Percentiles rank a stretch among this genome's conserved stretches.
These are phyloP conservation scores for Diplogasteroides magnus DNA, from an alignment of 1,140 invertebrate species.

Conservation along the genomic window DNA sequence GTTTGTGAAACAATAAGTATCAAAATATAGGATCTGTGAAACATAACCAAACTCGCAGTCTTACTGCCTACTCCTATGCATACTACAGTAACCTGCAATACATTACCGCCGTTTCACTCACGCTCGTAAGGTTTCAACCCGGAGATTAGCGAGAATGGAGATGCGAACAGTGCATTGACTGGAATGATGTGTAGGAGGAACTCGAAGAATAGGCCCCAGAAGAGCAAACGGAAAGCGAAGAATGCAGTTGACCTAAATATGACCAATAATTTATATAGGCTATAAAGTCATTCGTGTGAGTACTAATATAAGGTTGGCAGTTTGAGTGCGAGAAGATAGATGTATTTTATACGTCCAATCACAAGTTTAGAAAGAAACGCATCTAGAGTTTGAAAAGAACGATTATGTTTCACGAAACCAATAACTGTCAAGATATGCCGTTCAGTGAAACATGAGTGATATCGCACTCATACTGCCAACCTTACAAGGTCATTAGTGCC, in stretches of 20 bases:
- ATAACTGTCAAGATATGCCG: too few relatives aligned
- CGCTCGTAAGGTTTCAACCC: constrained; percentile 42
- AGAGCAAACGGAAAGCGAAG: constrained; percentile 61
- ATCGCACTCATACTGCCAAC: too few relatives aligned
- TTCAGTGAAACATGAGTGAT: too few relatives aligned
- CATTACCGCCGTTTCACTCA: too few relatives aligned
- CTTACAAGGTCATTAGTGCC: too few relatives aligned
- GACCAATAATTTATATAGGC: too few relatives aligned
- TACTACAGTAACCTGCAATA: too few relatives aligned
- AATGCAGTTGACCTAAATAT: constrained; percentile 28
- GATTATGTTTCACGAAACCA: too few relatives aligned
- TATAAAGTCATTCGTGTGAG: too few relatives aligned
- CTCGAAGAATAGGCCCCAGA: constrained; percentile 70
- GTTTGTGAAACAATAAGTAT: constrained; percentile 6
- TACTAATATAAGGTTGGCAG: too few relatives aligned
- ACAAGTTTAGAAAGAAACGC: too few relatives aligned
- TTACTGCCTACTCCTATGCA: background rate
- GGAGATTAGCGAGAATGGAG: constrained; percentile 43
- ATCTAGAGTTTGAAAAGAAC: too few relatives aligned
- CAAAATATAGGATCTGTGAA: background rate
- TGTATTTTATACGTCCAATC: constrained; percentile 7
- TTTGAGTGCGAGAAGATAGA: background rate
- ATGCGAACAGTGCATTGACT: constrained; percentile 66
- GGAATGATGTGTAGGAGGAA: constrained; percentile 73
- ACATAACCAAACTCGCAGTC: background rate